These are phyloP conservation scores for Baccha elongata DNA, from an alignment of 2,888 invertebrate species.

Conservation along the genomic window DNA sequence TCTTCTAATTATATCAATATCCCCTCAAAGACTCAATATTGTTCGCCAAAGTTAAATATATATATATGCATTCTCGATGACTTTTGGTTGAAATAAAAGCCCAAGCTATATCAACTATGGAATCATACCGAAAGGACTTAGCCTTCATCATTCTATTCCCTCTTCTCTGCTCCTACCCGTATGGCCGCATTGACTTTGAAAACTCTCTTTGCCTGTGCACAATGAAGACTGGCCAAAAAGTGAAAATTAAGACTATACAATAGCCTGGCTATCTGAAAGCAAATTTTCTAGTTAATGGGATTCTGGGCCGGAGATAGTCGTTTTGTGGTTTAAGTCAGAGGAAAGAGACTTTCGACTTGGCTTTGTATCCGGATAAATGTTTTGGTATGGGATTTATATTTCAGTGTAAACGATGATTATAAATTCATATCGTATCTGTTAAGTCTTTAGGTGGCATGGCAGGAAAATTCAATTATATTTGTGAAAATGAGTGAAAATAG, in stretches of 20 bases:
- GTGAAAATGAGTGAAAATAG: slow-evolving; percentile 43
- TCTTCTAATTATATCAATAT: slow-evolving; percentile 60
- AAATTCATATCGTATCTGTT: slow-evolving; percentile 67
- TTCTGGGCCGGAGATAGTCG: slow-evolving; percentile 52
- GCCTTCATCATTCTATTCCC: background rate
- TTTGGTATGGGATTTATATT: slow-evolving; percentile 54
- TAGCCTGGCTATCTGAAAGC: slow-evolving; percentile 34
- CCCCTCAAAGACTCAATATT: slow-evolving; percentile 39
- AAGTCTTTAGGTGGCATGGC: slow-evolving; percentile 41
- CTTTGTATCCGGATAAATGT: slow-evolving; percentile 49
- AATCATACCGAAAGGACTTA: background rate
- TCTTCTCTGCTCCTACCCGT: background rate
- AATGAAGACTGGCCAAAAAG: slow-evolving; percentile 57
- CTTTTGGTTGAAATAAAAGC: slow-evolving; percentile 25
- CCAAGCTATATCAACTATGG: slow-evolving; percentile 6
- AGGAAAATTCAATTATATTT: slow-evolving; percentile 63
- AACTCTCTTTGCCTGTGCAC: slow-evolving; percentile 17
- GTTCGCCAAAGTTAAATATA: slow-evolving; percentile 32
- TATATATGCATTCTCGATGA: slow-evolving; percentile 25
- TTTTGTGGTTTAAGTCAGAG: slow-evolving; percentile 5
- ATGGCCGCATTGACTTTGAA: slow-evolving; percentile 5
- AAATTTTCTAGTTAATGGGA: slow-evolving; percentile 65
- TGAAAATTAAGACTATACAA: slow-evolving; percentile 45
- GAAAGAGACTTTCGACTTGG: slow-evolving; percentile 30
- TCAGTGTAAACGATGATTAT: slow-evolving; percentile 54